These are phyloP conservation scores for Noctua comes DNA, from an alignment of 2,888 invertebrate species.

Conservation along the genomic window DNA sequence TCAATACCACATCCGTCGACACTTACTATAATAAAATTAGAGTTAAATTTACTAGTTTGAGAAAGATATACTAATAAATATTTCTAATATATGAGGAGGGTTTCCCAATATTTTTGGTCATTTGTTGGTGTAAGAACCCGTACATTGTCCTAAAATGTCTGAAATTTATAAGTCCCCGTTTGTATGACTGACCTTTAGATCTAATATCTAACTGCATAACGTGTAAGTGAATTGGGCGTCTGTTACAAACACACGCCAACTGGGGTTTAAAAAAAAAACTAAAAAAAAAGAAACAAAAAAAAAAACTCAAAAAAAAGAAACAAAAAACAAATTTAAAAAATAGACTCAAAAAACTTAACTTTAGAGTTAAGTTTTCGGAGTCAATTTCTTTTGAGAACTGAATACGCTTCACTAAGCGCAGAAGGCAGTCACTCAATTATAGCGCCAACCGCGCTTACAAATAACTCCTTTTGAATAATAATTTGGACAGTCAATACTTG, in stretches of 20 bases:
- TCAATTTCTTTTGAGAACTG: neutral
- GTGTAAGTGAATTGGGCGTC: too few species aligned
- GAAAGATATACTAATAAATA: constrained; percentile 2
- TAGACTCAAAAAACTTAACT: too few species aligned
- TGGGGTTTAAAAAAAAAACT: too few species aligned
- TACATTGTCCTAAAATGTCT: neutral
- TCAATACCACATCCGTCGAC: constrained; percentile 49
- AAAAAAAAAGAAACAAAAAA: too few species aligned
- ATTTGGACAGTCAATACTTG: neutral
- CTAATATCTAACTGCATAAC: too few species aligned
- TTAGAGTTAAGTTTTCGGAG: too few species aligned
- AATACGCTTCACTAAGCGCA: neutral
- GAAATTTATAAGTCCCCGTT: too few species aligned
- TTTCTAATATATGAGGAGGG: neutral
- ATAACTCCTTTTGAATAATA: neutral
- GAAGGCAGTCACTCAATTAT: neutral
- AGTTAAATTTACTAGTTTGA: constrained; percentile 15
- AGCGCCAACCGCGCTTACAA: neutral
- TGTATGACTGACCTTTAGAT: too few species aligned
- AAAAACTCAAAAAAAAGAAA: too few species aligned
- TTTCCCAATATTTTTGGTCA: neutral
- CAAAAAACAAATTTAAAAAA: too few species aligned
- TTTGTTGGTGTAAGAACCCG: neutral
- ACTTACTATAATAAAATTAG: constrained; percentile 35
- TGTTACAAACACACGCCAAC: too few species aligned